phyloP scores from a whole-genome alignment of 2,113 vertebrate species.

The Nicator chloris region DNA sequence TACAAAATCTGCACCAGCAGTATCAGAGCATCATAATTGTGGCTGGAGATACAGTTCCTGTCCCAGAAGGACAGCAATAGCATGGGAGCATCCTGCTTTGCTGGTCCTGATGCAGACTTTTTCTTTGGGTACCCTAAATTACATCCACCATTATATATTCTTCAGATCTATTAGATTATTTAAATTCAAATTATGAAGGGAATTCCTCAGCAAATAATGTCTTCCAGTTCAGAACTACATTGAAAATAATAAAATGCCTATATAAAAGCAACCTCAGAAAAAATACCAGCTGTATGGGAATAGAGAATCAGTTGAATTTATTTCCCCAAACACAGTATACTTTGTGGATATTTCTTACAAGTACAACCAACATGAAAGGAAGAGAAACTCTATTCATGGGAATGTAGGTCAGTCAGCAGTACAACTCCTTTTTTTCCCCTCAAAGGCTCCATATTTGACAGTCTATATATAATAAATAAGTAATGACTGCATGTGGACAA shows the following conservation, averaged over 20 bases:
- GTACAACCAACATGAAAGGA: slow-evolving; percentile 4
- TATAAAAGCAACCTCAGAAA: not conserved
- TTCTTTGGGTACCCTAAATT: not conserved
- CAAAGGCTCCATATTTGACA: slow-evolving; percentile 7
- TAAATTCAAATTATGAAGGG: not conserved
- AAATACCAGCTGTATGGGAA: not conserved
- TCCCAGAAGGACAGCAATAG: not conserved
- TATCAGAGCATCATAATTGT: rapidly evolving
- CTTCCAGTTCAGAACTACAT: not conserved
- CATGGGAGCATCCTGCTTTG: not conserved
- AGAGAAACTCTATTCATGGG: not conserved
- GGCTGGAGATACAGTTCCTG: rapidly evolving
- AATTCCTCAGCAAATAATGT: not conserved
- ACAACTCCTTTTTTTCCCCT: not conserved
- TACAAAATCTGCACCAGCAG: not conserved
- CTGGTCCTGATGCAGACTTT: not conserved
- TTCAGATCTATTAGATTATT: not conserved
- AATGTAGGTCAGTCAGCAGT: slow-evolving; percentile 30
- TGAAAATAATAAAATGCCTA: not conserved
- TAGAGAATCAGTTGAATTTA: slow-evolving; percentile 9
- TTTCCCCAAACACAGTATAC: not conserved
- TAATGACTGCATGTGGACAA: not conserved
- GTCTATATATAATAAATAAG: slow-evolving; percentile 23
- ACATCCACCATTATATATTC: not conserved
- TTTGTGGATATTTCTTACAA: slow-evolving; percentile 28